Evolutionary conservation across 2,797 vertebrate genomes (phyloP).

Genomic region (Helarctos malayanus): DNA sequence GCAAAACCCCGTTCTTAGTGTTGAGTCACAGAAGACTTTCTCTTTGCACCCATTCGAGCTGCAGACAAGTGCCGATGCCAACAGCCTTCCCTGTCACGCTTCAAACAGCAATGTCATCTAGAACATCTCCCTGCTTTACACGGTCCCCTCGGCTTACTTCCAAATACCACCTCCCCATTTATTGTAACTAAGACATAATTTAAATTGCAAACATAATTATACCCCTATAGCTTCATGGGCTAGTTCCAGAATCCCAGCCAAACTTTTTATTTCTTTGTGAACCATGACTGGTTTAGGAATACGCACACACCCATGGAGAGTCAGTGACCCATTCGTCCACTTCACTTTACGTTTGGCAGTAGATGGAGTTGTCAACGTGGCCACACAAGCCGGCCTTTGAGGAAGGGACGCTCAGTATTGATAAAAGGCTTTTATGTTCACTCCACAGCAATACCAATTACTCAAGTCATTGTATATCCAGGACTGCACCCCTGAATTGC

Average conservation of each 20-base stretch:
- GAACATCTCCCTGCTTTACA: not conserved
- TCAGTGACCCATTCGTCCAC: slow-evolving; percentile 12
- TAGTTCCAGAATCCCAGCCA: slow-evolving; percentile 20
- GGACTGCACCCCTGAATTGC: not conserved
- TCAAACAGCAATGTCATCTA: not conserved
- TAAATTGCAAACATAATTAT: slow-evolving; percentile 13
- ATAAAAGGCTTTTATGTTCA: fast-evolving
- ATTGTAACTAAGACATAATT: not conserved
- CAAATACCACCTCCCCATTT: not conserved
- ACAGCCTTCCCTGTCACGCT: too few species aligned
- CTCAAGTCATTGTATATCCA: not conserved
- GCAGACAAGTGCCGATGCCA: not conserved
- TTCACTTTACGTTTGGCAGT: not conserved
- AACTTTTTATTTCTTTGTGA: slow-evolving; percentile 18
- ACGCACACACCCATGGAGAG: not conserved
- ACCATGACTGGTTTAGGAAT: not conserved
- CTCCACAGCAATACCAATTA: not conserved
- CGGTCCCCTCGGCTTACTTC: not conserved
- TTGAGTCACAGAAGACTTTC: not conserved
- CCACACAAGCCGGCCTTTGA: not conserved
- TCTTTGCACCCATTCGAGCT: not conserved
- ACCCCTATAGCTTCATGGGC: not conserved
- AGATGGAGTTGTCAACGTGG: not conserved
- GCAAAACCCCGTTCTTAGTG: not conserved
- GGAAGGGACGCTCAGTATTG: not conserved